These are phyloP conservation scores for Helogale parvula DNA, from an alignment of 2,113 vertebrate species.

Conservation along the genomic window DNA sequence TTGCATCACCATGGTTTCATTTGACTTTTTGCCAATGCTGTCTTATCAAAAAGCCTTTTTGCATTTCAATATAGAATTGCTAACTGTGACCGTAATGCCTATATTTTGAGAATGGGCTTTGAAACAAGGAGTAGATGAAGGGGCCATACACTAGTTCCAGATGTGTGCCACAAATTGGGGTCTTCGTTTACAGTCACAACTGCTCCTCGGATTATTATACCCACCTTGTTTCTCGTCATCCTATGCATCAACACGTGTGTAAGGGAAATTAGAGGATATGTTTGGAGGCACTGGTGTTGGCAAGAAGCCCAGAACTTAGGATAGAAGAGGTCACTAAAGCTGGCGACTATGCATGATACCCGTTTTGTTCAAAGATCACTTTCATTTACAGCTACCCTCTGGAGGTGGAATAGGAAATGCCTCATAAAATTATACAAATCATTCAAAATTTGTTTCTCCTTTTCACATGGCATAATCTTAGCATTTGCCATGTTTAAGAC, in stretches of 20 bases:
- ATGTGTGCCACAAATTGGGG: not conserved
- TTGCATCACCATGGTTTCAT: conserved; percentile 12
- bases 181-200: not conserved
- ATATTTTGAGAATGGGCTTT: not conserved
- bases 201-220: not conserved
- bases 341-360: not conserved
- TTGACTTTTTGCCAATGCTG: conserved; percentile 24
- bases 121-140: not conserved
- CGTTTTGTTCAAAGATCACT: not conserved
- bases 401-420: not conserved
- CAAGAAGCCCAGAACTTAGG: not conserved
- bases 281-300: not conserved
- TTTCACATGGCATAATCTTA: not conserved
- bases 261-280: not conserved
- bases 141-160: not conserved
- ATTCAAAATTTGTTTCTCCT: not conserved
- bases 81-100: conserved; percentile 29
- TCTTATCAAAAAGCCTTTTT: conserved; percentile 46
- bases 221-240: not conserved
- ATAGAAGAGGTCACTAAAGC: not conserved
- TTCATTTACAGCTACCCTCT: not conserved
- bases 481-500: not conserved
- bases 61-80: conserved; percentile 45
- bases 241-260: not conserved
- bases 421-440: not conserved